These are phyloP conservation scores for Spea hammondii DNA, from an alignment of 2,797 vertebrate genomes.

Conservation along the genomic window DNA sequence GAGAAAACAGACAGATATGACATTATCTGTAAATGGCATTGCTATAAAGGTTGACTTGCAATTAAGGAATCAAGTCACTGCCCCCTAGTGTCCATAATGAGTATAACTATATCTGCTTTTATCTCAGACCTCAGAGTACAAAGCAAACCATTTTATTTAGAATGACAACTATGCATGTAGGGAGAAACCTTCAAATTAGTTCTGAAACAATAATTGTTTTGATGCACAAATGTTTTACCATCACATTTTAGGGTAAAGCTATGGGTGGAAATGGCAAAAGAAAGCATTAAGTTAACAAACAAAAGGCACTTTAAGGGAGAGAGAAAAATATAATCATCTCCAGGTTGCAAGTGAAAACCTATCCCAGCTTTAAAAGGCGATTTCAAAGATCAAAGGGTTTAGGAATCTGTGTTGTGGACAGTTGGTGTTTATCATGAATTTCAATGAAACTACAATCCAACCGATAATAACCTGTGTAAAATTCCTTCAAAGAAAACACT, in stretches of 20 bases:
- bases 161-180: neutral
- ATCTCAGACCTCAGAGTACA: neutral
- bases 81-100: neutral
- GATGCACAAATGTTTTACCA: neutral
- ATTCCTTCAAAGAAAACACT: constrained; percentile 23
- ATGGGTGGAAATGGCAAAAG: constrained; percentile 18
- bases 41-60: neutral
- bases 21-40: neutral
- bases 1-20: neutral
- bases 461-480: neutral
- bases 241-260: too few species aligned
- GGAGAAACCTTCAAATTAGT: constrained; percentile 14
- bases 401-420: constrained; percentile 17
- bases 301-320: constrained; percentile 22
- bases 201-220: constrained; percentile 11
- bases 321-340: constrained; percentile 29
- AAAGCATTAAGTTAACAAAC: constrained; percentile 1
- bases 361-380: constrained; percentile 42
- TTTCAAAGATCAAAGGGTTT: constrained; percentile 32
- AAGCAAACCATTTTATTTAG: neutral
- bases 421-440: constrained; percentile 12
- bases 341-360: constrained; percentile 29
- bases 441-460: neutral
- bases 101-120: neutral
- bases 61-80: neutral